Conservation (phyloP, 1,140 invertebrate species). For the Phthorimaea operculella region DNA sequence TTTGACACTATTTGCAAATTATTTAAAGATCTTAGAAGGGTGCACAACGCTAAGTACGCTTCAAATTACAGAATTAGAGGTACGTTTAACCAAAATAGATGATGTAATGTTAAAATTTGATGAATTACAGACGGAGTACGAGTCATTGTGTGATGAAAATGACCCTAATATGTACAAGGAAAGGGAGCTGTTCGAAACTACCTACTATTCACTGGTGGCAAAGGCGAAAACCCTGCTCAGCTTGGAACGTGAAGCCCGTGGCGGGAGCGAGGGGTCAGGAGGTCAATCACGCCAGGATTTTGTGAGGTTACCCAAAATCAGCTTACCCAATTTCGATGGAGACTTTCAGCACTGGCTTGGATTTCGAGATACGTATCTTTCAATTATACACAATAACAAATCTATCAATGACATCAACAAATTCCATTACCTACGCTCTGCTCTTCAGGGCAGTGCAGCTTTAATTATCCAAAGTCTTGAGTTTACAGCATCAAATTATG, state of each 20-base stretch:
- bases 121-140: not conserved
- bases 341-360: conserved; percentile 7
- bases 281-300: not conserved
- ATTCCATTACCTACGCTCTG: conserved; percentile 16
- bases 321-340: conserved; percentile 12
- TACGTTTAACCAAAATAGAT: not conserved
- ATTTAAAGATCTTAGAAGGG: not conserved
- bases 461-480: conserved; percentile 11
- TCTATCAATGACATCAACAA: conserved; percentile 11
- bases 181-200: not conserved
- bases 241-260: not conserved
- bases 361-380: conserved; percentile 8
- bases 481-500: conserved; percentile 12
- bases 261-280: not conserved
- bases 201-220: not conserved
- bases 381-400: conserved; percentile 8
- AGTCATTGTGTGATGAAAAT: not conserved
- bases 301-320: conserved; percentile 13
- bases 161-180: not conserved
- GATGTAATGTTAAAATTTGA: not conserved
- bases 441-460: conserved; percentile 9
- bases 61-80: not conserved
- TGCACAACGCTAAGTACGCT: not conserved
- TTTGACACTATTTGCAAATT: not conserved
- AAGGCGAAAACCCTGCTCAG: not conserved